A percentile compares a stretch with the other conserved stretches of the same genome.
phyloP scores from a whole-genome alignment of 37 sponge, comb jelly and placozoan genomes.

The Petrosia ficiformis region DNA sequence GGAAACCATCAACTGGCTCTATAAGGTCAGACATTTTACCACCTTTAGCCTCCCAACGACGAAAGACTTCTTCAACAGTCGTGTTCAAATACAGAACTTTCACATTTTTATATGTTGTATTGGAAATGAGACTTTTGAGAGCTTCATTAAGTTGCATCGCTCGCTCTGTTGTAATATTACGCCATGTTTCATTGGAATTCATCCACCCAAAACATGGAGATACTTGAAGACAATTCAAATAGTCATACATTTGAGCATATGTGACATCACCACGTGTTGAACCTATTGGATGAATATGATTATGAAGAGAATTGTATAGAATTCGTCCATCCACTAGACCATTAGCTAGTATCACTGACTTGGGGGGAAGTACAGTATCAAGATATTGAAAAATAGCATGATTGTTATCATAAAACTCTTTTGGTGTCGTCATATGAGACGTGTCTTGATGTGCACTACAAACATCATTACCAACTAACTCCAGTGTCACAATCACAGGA shows the following conservation, averaged over 20 bases:
- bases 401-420: conserved; percentile 69
- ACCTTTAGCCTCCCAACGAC: conserved; percentile 60
- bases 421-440: conserved; percentile 87
- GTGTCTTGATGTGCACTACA: conserved; percentile 77
- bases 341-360: conserved; percentile 58
- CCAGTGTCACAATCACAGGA: conserved; percentile 67
- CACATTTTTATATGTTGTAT: conserved; percentile 67
- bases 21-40: conserved; percentile 80
- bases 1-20: conserved; percentile 95
- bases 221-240: conserved; percentile 84
- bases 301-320: conserved; percentile 71
- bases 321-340: conserved; percentile 88
- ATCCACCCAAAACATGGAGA: conserved; percentile 95
- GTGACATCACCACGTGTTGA: conserved; percentile 75
- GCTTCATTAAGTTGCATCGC: conserved; percentile 73
- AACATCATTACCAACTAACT: conserved; percentile 89
- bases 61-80: conserved; percentile 42
- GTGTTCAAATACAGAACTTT: conserved; percentile 64
- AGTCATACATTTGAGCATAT: conserved; percentile 79
- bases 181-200: conserved; percentile 85
- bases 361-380: conserved; percentile 60
- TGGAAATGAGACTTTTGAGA: conserved; percentile 47
- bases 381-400: conserved; percentile 61
- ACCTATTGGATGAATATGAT: conserved; percentile 82
- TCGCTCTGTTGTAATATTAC: conserved; percentile 73